Conservation (phyloP, 2,888 invertebrate genomes). For the Ormyrus thymus region DNA sequence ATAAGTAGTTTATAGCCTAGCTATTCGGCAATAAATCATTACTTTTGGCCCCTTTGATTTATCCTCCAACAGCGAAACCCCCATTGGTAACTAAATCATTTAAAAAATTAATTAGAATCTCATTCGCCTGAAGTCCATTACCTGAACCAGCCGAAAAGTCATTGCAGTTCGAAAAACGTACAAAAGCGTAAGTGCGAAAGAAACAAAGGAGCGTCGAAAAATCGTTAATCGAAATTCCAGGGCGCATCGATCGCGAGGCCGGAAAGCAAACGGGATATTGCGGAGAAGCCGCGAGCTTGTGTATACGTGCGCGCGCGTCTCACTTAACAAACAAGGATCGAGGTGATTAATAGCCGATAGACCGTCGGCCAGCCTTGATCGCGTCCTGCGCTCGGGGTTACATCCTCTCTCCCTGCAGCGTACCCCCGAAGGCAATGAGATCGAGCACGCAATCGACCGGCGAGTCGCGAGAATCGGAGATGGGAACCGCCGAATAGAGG, state of each 20-base stretch:
- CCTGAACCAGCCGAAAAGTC: not conserved
- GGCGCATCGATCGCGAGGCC: slow-evolving; percentile 13
- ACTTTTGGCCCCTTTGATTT: not conserved
- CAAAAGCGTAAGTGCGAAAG: slow-evolving; percentile 30
- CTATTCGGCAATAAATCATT: not conserved
- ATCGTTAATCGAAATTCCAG: slow-evolving; percentile 61
- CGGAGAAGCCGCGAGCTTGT: slow-evolving; percentile 29
- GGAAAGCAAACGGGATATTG: slow-evolving; percentile 43
- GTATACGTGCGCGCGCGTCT: slow-evolving; percentile 65
- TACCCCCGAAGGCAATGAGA: slow-evolving; percentile 50
- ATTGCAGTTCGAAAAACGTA: not conserved
- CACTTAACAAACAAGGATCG: slow-evolving; percentile 72
- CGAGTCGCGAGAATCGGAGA: slow-evolving; percentile 7
- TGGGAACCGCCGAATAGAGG: slow-evolving; percentile 21
- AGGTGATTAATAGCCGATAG: slow-evolving; percentile 69
- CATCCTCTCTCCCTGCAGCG: slow-evolving; percentile 51
- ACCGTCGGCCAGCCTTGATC: slow-evolving; percentile 9
- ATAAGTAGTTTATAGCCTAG: too few species aligned
- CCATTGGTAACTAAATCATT: not conserved
- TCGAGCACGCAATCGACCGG: slow-evolving; percentile 30
- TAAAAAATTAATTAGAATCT: not conserved
- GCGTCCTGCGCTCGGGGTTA: not conserved
- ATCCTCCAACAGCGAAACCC: not conserved
- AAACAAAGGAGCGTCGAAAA: slow-evolving; percentile 52
- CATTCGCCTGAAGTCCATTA: not conserved